phyloP scores from a whole-genome alignment of 2,888 invertebrate genomes.

The Physocephala rufipes region DNA sequence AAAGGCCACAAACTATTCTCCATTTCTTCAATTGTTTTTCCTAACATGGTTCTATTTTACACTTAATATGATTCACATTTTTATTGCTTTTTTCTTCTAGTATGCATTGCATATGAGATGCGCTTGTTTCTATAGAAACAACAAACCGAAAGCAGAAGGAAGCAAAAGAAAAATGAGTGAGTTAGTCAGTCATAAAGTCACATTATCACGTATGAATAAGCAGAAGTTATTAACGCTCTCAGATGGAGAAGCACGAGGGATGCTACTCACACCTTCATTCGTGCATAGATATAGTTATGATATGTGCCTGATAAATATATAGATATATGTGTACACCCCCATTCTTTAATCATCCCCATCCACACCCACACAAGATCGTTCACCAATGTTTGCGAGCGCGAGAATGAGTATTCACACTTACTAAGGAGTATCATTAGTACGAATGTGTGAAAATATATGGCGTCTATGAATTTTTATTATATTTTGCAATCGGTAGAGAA shows the following conservation, averaged over 20 bases:
- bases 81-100: conserved; percentile 20
- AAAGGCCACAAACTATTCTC: neutral
- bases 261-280: conserved; percentile 39
- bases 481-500: no score
- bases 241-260: no score
- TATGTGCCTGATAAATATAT: no score
- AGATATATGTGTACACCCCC: conserved; percentile 29
- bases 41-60: neutral
- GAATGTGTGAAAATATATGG: no score
- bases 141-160: conserved; percentile 37
- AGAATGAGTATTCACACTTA: neutral
- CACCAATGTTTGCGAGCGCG: no score
- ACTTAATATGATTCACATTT: neutral
- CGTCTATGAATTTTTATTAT: no score
- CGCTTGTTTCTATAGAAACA: conserved; percentile 30
- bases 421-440: no score
- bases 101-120: conserved; percentile 39
- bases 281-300: conserved; percentile 38
- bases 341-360: conserved; percentile 14
- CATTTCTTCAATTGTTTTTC: conserved; percentile 23
- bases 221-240: conserved; percentile 53
- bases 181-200: conserved; percentile 64
- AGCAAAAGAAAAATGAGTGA: no score
- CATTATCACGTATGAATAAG: conserved; percentile 65
- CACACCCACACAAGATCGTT: conserved; percentile 24